Conservation (phyloP, 2,888 invertebrate genomes). For the Junonia oenone region DNA sequence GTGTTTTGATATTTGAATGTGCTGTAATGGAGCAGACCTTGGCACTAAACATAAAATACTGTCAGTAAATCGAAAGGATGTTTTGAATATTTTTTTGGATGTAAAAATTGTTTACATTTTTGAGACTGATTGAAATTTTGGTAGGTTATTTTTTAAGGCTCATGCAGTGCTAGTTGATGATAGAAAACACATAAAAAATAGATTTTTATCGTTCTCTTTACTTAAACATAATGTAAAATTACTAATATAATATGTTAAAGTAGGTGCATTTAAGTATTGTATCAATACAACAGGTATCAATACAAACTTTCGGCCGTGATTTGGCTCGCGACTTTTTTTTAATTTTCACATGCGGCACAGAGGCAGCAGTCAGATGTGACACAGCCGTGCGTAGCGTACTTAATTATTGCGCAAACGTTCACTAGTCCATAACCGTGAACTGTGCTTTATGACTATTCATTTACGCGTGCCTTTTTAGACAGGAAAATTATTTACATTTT, state of each 20-base stretch:
- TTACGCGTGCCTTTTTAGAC: background rate
- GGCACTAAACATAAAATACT: background rate
- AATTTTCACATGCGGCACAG: background rate
- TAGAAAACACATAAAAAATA: no score
- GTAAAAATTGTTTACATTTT: background rate
- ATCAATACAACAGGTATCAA: no score
- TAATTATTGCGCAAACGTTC: slow-evolving; percentile 5
- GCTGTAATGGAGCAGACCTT: background rate
- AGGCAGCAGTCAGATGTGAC: background rate
- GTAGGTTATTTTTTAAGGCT: no score
- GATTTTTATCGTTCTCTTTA: no score
- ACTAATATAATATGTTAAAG: no score
- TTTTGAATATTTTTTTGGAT: background rate
- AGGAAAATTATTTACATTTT: background rate
- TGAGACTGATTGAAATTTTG: no score
- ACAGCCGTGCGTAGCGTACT: background rate
- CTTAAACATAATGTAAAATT: no score
- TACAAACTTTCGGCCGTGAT: no score
- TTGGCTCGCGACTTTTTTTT: background rate
- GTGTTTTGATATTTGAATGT: background rate
- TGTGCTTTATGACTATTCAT: slow-evolving; percentile 5
- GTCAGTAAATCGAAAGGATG: background rate
- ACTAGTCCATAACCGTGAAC: slow-evolving; percentile 2
- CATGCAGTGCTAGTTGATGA: no score
- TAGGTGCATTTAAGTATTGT: no score